phyloP scores from a whole-genome alignment of 2,113 vertebrate species.

The Mirza zaza region DNA sequence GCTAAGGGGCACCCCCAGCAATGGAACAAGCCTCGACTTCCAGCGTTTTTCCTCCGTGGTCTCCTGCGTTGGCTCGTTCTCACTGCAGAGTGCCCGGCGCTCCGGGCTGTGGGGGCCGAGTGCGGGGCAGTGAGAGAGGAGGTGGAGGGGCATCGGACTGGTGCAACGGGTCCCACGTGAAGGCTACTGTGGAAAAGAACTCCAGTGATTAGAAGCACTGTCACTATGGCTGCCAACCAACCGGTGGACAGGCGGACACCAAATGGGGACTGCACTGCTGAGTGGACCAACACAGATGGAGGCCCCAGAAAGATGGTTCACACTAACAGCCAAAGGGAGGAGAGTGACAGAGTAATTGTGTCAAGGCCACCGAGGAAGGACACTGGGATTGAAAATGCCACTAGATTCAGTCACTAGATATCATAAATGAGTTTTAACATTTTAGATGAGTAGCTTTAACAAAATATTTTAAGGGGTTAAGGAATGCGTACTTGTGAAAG shows the following conservation, averaged over 20 bases:
- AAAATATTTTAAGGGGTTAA: neutral
- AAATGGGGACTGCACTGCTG: neutral
- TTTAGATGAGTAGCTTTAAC: neutral
- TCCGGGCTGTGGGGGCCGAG: neutral
- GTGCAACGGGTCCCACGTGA: neutral
- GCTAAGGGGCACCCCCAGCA: fast-evolving
- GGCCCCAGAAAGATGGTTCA: neutral
- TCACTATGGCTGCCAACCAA: neutral
- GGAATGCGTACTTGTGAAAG: neutral
- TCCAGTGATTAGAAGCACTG: neutral
- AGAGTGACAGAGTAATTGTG: fast-evolving
- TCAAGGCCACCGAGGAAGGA: neutral
- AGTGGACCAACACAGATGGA: neutral
- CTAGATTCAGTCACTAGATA: neutral
- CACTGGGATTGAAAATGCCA: neutral
- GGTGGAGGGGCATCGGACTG: no score
- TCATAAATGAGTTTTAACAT: neutral
- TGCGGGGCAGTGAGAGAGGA: neutral
- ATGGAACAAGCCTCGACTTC: neutral
- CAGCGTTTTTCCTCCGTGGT: neutral
- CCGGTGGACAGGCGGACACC: neutral
- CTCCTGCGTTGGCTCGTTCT: neutral
- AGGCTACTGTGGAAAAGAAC: neutral
- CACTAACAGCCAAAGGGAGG: neutral
- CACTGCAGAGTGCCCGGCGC: neutral